These are phyloP conservation scores for Toxotes lorentzi DNA, from an alignment of 2,797 vertebrate genomes.

Conservation along the genomic window DNA sequence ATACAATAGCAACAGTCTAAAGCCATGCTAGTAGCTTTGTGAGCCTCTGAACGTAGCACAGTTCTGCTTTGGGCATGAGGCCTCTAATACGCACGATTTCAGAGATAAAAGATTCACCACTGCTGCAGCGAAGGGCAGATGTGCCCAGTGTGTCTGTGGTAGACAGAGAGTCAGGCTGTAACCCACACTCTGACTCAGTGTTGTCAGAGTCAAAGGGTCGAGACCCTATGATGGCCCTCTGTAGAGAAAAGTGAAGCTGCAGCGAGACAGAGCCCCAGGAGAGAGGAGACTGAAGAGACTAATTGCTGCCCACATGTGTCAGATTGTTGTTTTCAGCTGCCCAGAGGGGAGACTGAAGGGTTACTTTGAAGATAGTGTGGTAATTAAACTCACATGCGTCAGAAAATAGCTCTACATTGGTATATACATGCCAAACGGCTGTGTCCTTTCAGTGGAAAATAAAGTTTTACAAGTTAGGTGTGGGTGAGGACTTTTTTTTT, in stretches of 20 bases:
- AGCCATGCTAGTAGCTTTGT: neutral
- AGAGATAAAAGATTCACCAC: conserved; percentile 31
- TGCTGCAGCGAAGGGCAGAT: conserved; percentile 8
- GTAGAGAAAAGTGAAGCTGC: conserved; percentile 49
- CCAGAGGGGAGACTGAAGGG: conserved; percentile 11
- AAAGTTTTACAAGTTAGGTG: neutral
- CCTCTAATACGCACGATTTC: no score
- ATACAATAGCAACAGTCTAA: neutral
- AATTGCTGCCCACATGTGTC: conserved; percentile 68
- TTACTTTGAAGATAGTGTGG: conserved; percentile 57
- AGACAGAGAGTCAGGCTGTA: conserved; percentile 47
- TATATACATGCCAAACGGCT: neutral
- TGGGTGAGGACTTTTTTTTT: no score
- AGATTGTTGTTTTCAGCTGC: conserved; percentile 52
- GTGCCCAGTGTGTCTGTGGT: conserved; percentile 33
- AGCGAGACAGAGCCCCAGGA: conserved; percentile 20
- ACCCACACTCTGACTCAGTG: conserved; percentile 63
- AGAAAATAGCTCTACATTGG: neutral
- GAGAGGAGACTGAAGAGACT: conserved; percentile 50
- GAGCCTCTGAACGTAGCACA: neutral
- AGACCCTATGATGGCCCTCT: conserved; percentile 49
- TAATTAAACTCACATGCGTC: conserved; percentile 40
- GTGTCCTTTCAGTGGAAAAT: neutral
- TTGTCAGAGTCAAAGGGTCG: conserved; percentile 76
- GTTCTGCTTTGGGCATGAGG: conserved; percentile 2